Conservation (phyloP, 2,113 vertebrate genomes). For the Daboia siamensis region DNA sequence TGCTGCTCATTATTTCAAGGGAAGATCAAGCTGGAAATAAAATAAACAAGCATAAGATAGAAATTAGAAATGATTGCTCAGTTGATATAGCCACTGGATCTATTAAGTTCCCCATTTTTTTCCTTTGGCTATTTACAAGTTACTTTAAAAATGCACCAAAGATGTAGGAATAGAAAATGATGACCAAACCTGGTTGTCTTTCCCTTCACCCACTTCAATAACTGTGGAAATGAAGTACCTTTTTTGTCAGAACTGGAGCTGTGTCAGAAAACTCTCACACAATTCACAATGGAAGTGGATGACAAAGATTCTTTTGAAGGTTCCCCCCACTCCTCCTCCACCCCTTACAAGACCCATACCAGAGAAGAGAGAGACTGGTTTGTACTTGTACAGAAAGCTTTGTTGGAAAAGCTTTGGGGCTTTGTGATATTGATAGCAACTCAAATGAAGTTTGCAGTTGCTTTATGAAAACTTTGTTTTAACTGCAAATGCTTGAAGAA, state of each 20-base stretch:
- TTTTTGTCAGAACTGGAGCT: background rate
- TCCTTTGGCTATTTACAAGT: background rate
- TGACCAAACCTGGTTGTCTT: background rate
- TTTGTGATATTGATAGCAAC: conserved; percentile 16
- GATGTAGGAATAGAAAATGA: background rate
- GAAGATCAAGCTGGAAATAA: background rate
- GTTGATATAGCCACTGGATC: background rate
- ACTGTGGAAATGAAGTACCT: background rate
- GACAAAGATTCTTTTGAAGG: background rate
- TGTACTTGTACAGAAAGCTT: background rate
- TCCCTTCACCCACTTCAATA: background rate
- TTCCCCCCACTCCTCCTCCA: too few species aligned
- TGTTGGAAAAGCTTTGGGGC: background rate
- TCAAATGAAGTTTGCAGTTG: background rate
- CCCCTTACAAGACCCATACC: background rate
- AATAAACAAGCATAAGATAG: background rate
- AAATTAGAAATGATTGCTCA: background rate
- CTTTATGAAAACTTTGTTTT: conserved; percentile 14
- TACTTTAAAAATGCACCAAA: background rate
- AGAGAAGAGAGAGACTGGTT: background rate
- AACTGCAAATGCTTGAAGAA: conserved; percentile 6
- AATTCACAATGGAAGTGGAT: background rate
- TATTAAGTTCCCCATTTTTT: background rate
- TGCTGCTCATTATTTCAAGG: background rate
- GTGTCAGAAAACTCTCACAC: background rate